Base-by-base conservation (phyloP, 2,113 vertebrate species). In the Cyanoramphus novaezelandiae region DNA sequence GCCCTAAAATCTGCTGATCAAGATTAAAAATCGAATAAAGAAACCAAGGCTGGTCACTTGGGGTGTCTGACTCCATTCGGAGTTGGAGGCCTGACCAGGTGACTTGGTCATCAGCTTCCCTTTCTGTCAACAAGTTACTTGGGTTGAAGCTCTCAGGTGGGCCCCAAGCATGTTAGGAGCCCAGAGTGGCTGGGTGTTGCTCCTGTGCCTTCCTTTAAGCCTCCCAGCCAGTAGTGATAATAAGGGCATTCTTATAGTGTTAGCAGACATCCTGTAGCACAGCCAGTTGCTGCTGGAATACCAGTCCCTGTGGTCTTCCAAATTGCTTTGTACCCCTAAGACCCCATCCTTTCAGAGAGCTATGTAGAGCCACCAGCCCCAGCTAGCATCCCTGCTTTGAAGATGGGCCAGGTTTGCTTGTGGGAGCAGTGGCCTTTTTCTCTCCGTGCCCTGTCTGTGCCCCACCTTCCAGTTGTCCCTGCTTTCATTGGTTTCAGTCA, bases 291-390 rank as follows among this genome's bases (percentile, higher is more conserved):
- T 76, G 16, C 23, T 65, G 15, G 13, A 90, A 20, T 76, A 41
- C 25, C 19, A 6, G 13, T 27, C 7, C 9, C 25, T 59, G 6
- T 60, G 55, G 3, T 43, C 70, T 83, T 47, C 29, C 33, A 43
- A 41, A 17, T 39, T 59, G 16, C n/a, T 53, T 46, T 9, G 21
- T 65, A 41, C 2, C 2, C 5, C 3, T 8, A 4, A 1, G 7
- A 77, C 17, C 13, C 15, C 28, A 53, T 19, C 25, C 11, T 12
- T 46, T 5, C 25, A 65, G n/a, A 83, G 14, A 83, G 14, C 15
- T 53, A 29, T n/a, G 23, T 57, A 77, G 35, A 62, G 6, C 29
- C 20, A 39, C 4, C 4, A 55, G 28, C 4, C 12, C 4, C 27
- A 31, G 27, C 2, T 16, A 57, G 27, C 20, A 59, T 8, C 6